Conservation (phyloP, 2,888 invertebrate species). For the Perdita meconis region DNA sequence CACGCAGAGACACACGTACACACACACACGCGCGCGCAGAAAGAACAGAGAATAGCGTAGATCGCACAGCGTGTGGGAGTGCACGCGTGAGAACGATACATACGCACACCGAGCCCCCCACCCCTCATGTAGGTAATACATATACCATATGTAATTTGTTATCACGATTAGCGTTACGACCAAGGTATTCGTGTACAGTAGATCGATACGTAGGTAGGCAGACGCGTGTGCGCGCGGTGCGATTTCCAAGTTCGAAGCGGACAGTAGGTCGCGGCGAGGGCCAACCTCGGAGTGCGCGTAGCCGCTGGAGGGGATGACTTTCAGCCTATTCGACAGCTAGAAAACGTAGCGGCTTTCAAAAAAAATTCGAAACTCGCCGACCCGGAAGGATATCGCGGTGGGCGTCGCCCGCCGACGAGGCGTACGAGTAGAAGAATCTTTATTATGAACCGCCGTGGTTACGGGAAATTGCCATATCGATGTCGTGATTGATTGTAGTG, state of each 20-base stretch:
- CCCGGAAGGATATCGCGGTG: too few relatives aligned
- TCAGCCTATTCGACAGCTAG: too few relatives aligned
- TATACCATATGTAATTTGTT: slow-evolving; percentile 39
- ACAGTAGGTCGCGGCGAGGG: slow-evolving; percentile 28
- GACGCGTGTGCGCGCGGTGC: slow-evolving; percentile 5
- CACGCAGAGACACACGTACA: not conserved
- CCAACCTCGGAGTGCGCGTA: slow-evolving; percentile 19
- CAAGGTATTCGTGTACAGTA: slow-evolving; percentile 52
- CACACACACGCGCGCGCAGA: not conserved
- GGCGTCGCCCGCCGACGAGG: too few relatives aligned
- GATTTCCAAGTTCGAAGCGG: slow-evolving; percentile 27
- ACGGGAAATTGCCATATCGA: too few relatives aligned
- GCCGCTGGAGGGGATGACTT: not conserved
- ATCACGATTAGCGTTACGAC: slow-evolving; percentile 52
- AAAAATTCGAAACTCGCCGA: too few relatives aligned
- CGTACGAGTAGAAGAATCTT: too few relatives aligned
- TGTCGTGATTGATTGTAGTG: too few relatives aligned
- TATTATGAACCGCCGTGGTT: too few relatives aligned
- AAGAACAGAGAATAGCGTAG: slow-evolving; percentile 18
- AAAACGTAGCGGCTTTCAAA: too few relatives aligned
- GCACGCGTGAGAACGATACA: slow-evolving; percentile 45
- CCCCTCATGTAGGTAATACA: slow-evolving; percentile 33
- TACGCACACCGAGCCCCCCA: slow-evolving; percentile 60
- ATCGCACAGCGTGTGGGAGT: slow-evolving; percentile 49
- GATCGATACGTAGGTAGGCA: slow-evolving; percentile 35